Conservation (phyloP, 2,888 invertebrate species). For the Rhagophthalmus giganteus region DNA sequence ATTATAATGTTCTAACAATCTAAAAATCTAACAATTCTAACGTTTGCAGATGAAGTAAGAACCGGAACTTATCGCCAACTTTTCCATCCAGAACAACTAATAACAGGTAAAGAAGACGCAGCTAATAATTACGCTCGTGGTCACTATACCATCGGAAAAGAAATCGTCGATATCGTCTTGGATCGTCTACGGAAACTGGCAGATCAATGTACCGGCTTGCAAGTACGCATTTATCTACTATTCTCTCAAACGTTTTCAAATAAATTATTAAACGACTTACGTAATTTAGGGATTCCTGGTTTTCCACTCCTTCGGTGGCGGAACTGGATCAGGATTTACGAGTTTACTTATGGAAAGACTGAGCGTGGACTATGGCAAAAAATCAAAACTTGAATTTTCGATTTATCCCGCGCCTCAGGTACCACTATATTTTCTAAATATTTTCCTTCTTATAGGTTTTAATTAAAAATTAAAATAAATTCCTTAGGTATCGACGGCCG, state of each 20-base stretch:
- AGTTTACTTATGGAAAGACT: constrained; percentile 90
- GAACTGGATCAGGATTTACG: too few relatives aligned
- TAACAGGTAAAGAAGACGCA: constrained; percentile 91
- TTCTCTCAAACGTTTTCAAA: too few relatives aligned
- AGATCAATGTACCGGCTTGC: constrained; percentile 83
- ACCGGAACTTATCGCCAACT: too few relatives aligned
- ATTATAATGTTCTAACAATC: too few relatives aligned
- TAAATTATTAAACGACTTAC: constrained; percentile 1
- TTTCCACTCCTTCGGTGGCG: constrained; percentile 93
- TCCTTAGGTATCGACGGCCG: constrained; percentile 76
- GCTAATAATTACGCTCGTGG: too few relatives aligned
- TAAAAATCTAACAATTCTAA: too few relatives aligned
- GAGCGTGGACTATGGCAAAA: constrained; percentile 91
- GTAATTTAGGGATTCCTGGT: constrained; percentile 77
- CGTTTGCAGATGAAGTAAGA: constrained; percentile 74
- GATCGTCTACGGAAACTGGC: constrained; percentile 80
- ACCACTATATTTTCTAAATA: constrained; percentile 21
- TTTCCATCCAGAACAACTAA: constrained; percentile 90
- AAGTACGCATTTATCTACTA: too few relatives aligned
- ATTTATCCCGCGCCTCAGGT: constrained; percentile 95
- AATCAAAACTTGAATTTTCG: constrained; percentile 90
- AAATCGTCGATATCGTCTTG: constrained; percentile 82
- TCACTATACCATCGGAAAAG: constrained; percentile 92
- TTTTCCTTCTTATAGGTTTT: too few relatives aligned
- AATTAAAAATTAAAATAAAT: neutral